Percentiles rank a stretch among this genome's conserved stretches.
Evolutionary conservation across 2,113 vertebrate genomes (phyloP).

Genomic region (Esox niger): DNA sequence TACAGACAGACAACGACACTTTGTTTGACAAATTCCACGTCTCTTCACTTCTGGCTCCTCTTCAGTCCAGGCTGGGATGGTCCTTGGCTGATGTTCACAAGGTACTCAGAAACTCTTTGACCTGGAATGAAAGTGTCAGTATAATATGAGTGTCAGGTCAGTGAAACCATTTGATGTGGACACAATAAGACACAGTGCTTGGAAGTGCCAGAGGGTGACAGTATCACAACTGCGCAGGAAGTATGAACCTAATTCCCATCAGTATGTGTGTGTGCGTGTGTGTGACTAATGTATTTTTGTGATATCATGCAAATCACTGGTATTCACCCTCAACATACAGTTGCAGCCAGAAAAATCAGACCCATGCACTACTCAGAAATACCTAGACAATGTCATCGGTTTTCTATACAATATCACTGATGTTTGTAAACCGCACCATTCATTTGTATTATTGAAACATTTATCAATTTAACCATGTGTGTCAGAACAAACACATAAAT

Average conservation of each 20-base stretch:
- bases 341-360: too few relatives aligned
- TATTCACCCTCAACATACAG: conserved; percentile 40
- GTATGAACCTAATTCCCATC: neutral
- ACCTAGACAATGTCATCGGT: too few relatives aligned
- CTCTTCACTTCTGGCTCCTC: neutral
- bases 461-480: too few relatives aligned
- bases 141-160: too few relatives aligned
- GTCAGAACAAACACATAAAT: too few relatives aligned
- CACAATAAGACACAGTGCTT: neutral
- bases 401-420: too few relatives aligned
- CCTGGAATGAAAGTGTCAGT: conserved; percentile 48
- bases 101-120: conserved; percentile 68
- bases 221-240: neutral
- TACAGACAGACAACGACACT: neutral
- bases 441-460: too few relatives aligned
- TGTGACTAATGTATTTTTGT: conserved; percentile 2
- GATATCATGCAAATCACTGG: neutral
- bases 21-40: neutral
- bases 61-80: neutral
- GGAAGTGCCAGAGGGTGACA: neutral
- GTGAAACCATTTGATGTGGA: too few relatives aligned
- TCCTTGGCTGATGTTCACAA: conserved; percentile 34
- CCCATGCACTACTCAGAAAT: too few relatives aligned
- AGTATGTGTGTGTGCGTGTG: neutral
- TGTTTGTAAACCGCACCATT: too few relatives aligned